phyloP scores from a whole-genome alignment of 2,888 invertebrate species.

The Chironomus riparius region DNA sequence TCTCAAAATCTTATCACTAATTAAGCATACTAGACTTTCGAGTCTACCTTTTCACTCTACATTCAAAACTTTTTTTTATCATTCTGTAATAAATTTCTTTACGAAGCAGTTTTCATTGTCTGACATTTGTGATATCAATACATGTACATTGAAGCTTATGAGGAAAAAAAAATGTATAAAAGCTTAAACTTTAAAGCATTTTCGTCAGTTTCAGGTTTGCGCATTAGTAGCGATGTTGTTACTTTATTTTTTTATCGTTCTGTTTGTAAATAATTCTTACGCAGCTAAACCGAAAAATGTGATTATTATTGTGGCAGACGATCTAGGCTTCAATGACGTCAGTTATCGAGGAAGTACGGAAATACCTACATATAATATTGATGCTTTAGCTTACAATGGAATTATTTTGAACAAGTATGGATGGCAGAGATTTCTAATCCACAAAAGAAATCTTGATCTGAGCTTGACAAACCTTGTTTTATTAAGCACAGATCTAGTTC shows the following conservation, averaged over 20 bases:
- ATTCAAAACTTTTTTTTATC: no score
- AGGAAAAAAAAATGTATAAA: no score
- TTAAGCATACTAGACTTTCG: no score
- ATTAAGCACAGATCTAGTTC: no score
- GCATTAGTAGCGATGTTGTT: not conserved
- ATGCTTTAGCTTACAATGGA: conserved; percentile 74
- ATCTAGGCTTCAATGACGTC: conserved; percentile 71
- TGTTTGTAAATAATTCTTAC: not conserved
- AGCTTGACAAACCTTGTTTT: no score
- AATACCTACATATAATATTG: conserved; percentile 84
- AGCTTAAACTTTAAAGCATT: not conserved
- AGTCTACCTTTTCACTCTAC: no score
- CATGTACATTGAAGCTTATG: no score
- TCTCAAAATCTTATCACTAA: no score
- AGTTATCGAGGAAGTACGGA: conserved; percentile 82
- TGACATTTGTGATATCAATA: no score
- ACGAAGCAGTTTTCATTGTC: no score
- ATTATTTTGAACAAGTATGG: conserved; percentile 59
- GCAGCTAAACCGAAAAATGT: not conserved
- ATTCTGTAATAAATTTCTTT: no score
- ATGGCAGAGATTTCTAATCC: not conserved
- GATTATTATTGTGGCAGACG: conserved; percentile 17
- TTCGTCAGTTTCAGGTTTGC: not conserved
- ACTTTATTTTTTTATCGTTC: not conserved
- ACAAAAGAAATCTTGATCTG: no score